Conservation (phyloP, 1,140 invertebrate species). For the Andrena cerasifolii region DNA sequence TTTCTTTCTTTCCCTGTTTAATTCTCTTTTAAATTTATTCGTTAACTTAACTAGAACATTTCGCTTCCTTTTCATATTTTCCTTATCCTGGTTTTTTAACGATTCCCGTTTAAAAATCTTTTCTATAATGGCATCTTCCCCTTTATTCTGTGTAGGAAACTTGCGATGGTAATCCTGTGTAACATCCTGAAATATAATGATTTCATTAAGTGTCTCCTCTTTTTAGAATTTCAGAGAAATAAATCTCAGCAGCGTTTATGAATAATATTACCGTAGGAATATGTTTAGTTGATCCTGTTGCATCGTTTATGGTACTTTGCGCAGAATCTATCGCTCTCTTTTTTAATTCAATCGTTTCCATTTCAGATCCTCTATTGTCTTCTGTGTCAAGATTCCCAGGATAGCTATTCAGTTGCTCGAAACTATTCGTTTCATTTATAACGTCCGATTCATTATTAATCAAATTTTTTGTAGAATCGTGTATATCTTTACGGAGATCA, state of each 20-base stretch:
- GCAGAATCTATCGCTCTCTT: not conserved
- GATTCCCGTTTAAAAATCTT: slow-evolving; percentile 48
- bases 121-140: slow-evolving; percentile 39
- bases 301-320: not conserved
- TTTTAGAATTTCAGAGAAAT: not conserved
- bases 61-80: not conserved
- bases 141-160: not conserved
- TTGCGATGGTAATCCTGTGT: not conserved
- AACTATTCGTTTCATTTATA: slow-evolving; percentile 1
- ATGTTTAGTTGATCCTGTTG: not conserved
- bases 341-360: not conserved
- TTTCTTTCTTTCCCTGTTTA: slow-evolving; percentile 22
- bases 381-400: not conserved
- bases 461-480: not conserved
- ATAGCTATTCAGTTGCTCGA: not conserved
- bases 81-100: slow-evolving; percentile 26
- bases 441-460: not conserved
- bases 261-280: not conserved
- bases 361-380: not conserved
- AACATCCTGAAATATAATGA: slow-evolving; percentile 9
- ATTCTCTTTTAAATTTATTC: slow-evolving; percentile 11
- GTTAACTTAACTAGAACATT: slow-evolving; percentile 14
- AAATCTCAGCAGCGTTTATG: not conserved
- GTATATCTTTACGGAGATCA: not conserved
- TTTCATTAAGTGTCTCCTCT: not conserved